A percentile compares a stretch with the other conserved stretches of the same genome.
phyloP scores from a whole-genome alignment of 1,140 invertebrate species.

The Phymorhynchus buccinoides region DNA sequence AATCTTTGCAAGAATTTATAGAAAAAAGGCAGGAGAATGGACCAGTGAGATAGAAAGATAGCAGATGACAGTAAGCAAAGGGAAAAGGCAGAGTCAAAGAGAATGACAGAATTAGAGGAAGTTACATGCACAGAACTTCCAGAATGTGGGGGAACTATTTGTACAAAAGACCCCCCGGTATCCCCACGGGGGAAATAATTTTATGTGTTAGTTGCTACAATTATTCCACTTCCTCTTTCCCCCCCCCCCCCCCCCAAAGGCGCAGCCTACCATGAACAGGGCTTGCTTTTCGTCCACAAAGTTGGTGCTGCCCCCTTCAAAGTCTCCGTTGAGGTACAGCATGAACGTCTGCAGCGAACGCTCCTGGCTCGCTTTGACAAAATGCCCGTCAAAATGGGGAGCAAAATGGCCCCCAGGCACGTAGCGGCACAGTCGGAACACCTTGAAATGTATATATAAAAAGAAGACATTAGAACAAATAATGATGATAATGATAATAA shows the following conservation, averaged over 20 bases:
- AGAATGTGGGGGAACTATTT: no score
- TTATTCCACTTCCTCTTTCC: background rate
- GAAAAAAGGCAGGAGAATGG: no score
- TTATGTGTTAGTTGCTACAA: background rate
- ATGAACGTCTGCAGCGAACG: slow-evolving; percentile 59
- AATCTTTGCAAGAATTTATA: no score
- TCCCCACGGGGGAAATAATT: no score
- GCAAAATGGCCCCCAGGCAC: slow-evolving; percentile 57
- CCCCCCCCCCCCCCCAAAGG: no score
- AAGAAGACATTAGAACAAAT: background rate
- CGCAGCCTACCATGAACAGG: slow-evolving; percentile 52
- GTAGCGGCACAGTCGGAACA: slow-evolving; percentile 57
- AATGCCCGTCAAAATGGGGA: slow-evolving; percentile 61
- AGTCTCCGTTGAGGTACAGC: slow-evolving; percentile 59
- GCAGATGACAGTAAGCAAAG: no score
- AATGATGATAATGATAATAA: background rate
- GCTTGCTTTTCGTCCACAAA: slow-evolving; percentile 57
- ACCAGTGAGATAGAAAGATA: no score
- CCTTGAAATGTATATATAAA: slow-evolving; percentile 35
- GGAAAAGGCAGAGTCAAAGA: no score
- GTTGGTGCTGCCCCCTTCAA: slow-evolving; percentile 60
- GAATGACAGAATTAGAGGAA: no score
- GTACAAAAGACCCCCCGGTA: no score
- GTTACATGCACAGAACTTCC: background rate
- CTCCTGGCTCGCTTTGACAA: slow-evolving; percentile 41